A percentile compares a stretch with the other conserved stretches of the same genome.
Evolutionary conservation across 2,113 vertebrate genomes (phyloP).

Genomic region (Cephalophus harveyi): DNA sequence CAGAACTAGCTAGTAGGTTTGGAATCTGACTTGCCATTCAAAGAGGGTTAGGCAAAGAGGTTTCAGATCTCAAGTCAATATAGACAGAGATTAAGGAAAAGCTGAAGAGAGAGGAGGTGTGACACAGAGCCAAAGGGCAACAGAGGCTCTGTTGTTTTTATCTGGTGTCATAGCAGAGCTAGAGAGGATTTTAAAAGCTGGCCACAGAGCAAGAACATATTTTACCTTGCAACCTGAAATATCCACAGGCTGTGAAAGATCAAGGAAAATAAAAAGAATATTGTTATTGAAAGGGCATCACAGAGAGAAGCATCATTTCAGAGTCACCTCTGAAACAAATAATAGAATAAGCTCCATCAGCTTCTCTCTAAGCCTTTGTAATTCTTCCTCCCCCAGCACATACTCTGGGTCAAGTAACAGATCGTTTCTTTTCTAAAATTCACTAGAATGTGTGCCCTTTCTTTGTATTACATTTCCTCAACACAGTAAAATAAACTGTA

Average conservation of each 20-base stretch:
- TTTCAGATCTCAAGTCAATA: neutral
- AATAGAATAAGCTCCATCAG: slow-evolving; percentile 1
- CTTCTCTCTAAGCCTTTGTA: neutral
- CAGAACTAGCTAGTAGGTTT: neutral
- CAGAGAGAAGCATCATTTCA: slow-evolving; percentile 35
- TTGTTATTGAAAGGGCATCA: slow-evolving; percentile 40
- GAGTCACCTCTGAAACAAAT: slow-evolving; percentile 38
- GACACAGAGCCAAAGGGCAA: neutral
- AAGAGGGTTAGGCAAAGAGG: neutral
- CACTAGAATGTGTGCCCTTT: slow-evolving; percentile 13
- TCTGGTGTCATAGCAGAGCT: neutral
- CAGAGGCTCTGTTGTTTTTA: neutral
- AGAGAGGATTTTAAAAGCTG: slow-evolving; percentile 38
- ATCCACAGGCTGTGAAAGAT: slow-evolving; percentile 39
- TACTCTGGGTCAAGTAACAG: slow-evolving; percentile 6
- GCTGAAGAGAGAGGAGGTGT: neutral
- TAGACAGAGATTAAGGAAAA: neutral
- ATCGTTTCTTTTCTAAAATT: slow-evolving; percentile 16
- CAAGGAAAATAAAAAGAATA: slow-evolving; percentile 56
- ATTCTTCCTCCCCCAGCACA: neutral
- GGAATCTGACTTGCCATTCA: neutral
- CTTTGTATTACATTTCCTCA: slow-evolving; percentile 22
- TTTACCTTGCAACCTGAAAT: slow-evolving; percentile 45
- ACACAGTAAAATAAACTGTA: slow-evolving; percentile 38
- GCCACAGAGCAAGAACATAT: slow-evolving; percentile 1